Evolutionary conservation across 2,797 vertebrate genomes (phyloP).

Genomic region (Danio kyathit): DNA sequence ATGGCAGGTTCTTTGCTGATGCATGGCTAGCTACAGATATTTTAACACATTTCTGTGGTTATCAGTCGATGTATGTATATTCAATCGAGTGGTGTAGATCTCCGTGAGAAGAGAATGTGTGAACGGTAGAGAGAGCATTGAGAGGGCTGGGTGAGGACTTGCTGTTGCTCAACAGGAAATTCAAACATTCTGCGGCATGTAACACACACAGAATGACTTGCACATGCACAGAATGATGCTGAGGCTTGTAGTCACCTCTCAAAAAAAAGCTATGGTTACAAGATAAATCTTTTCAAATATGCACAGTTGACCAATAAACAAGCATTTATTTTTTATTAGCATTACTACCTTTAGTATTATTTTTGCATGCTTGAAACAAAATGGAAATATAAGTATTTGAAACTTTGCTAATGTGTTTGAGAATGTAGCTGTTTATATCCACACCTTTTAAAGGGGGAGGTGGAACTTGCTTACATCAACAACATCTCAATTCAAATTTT

Average conservation of each 20-base stretch:
- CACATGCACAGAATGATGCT: slow-evolving; percentile 24
- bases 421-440: neutral
- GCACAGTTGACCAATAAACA: slow-evolving; percentile 5
- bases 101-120: slow-evolving; percentile 7
- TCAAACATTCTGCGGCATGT: neutral
- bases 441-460: too few species aligned
- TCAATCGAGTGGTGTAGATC: neutral
- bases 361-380: slow-evolving; percentile 30
- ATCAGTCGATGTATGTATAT: neutral
- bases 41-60: slow-evolving; percentile 18
- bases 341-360: too few species aligned
- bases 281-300: slow-evolving; percentile 29
- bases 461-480: too few species aligned
- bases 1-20: neutral
- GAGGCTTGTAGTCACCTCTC: slow-evolving; percentile 8
- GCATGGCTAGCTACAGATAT: neutral
- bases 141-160: slow-evolving; percentile 38
- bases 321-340: neutral
- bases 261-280: slow-evolving; percentile 9
- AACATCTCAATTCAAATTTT: too few species aligned
- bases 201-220: slow-evolving; percentile 14
- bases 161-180: slow-evolving; percentile 60
- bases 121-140: slow-evolving; percentile 18
- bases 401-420: neutral
- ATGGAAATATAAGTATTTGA: neutral